Base-by-base conservation (phyloP, 2,888 invertebrate genomes). In the Electrophaes corylata region DNA sequence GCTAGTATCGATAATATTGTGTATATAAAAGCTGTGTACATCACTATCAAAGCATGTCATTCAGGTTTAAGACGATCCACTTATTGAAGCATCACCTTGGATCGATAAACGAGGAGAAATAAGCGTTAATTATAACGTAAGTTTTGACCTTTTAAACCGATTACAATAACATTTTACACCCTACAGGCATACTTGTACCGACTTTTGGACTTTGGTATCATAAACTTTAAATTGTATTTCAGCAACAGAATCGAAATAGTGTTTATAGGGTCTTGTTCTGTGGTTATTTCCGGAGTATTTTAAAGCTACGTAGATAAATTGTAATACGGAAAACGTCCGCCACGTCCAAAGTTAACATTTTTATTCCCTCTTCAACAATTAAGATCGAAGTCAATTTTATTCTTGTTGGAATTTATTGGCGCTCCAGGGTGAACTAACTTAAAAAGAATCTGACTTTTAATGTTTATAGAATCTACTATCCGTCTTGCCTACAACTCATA, bases 391-490 rank as follows among this genome's bases (percentile, higher is more conserved):
- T 77, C 82, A 84, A 86, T 84, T 83, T 81, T 77, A 76, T 84
- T 86, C 80, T 76, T 75, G 76, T 75, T 76, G 78, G n/a, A 83
- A 85, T 86, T 87, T 87, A 86, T 85, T 81, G 78, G 82, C 76
- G 69, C 79, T 75, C 73, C 66, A 69, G 72, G 73, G 73, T 72
- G 70, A 74, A 72, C 73, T 75, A 82, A 83, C 79, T 84, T 81
- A 66, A 72, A 70, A 81, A 81, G 83, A 83, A 83, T 83, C 78
- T 74, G 70, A 78, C 73, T 80, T 76, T 72, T 20, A n/a, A n/a
- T n/a, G n/a, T n/a, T n/a, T n/a, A n/a, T n/a, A n/a, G n/a, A n/a
- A n/a, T n/a, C n/a, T n/a, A n/a, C n/a, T n/a, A n/a, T n/a, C n/a
- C n/a, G n/a, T n/a, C n/a, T n/a, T n/a, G n/a, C n/a, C n/a, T n/a